Conservation (phyloP, 2,888 invertebrate species). For the Xestia ashworthii region DNA sequence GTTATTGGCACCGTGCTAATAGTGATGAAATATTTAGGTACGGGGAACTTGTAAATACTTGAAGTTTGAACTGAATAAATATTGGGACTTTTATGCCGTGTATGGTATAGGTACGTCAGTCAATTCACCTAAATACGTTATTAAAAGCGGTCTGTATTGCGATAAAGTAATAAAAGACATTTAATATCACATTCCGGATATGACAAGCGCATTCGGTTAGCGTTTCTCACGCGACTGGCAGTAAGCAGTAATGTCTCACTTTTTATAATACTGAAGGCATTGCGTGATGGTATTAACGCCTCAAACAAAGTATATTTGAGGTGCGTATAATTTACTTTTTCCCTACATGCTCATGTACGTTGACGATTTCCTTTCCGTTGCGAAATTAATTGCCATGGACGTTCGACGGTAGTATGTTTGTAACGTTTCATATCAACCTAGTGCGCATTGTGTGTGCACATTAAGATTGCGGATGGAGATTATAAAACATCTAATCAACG, state of each 20-base stretch:
- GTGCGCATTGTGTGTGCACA: slow-evolving; percentile 45
- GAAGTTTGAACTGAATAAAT: slow-evolving; percentile 5
- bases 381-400: slow-evolving; percentile 70
- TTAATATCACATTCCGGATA: slow-evolving; percentile 68
- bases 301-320: slow-evolving; percentile 69
- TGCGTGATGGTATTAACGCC: slow-evolving; percentile 73
- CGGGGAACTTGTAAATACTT: not conserved
- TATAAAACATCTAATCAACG: slow-evolving; percentile 45
- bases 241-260: slow-evolving; percentile 68
- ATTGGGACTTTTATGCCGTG: slow-evolving; percentile 22
- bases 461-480: slow-evolving; percentile 54
- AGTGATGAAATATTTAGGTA: not conserved
- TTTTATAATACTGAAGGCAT: slow-evolving; percentile 67
- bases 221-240: slow-evolving; percentile 74
- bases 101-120: slow-evolving; percentile 10
- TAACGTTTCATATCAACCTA: slow-evolving; percentile 59
- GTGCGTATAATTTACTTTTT: slow-evolving; percentile 73
- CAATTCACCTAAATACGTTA: slow-evolving; percentile 43
- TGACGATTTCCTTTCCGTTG: slow-evolving; percentile 76
- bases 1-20: not conserved
- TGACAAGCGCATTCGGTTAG: slow-evolving; percentile 64
- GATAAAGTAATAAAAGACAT: slow-evolving; percentile 64
- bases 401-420: slow-evolving; percentile 61
- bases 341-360: slow-evolving; percentile 69
- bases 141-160: slow-evolving; percentile 43